Percentiles rank a stretch among this genome's conserved stretches.
These are phyloP conservation scores for Caenorhabditis remanei DNA, from an alignment of 1,140 invertebrate species.

Conservation along the genomic window DNA sequence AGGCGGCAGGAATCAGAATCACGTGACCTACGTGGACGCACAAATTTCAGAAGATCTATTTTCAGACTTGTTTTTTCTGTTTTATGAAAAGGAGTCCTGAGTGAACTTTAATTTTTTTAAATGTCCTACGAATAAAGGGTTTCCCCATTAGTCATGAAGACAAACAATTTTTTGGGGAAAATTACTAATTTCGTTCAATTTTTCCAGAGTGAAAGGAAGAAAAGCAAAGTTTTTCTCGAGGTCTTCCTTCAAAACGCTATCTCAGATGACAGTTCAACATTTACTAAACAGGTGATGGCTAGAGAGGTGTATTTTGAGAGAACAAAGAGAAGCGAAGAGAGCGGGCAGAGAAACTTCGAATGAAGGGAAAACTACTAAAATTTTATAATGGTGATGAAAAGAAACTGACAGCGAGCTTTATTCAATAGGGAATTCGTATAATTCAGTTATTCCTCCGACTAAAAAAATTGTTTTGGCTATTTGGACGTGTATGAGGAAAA, in stretches of 20 bases:
- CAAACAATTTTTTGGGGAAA: too few relatives aligned
- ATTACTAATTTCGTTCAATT: too few relatives aligned
- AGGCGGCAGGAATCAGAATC: too few relatives aligned
- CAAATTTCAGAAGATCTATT: not conserved
- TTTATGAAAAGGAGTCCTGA: not conserved
- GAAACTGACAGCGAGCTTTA: not conserved
- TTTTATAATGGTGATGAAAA: not conserved
- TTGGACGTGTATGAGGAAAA: not conserved
- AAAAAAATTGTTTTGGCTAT: not conserved
- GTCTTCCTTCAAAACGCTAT: too few relatives aligned
- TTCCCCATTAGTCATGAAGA: too few relatives aligned
- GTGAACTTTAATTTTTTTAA: not conserved
- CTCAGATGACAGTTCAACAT: not conserved
- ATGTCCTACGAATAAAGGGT: too few relatives aligned
- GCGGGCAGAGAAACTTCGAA: not conserved
- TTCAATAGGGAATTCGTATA: not conserved
- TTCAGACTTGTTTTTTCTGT: conserved; percentile 3
- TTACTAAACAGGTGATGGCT: not conserved
- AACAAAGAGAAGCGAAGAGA: conserved; percentile 3
- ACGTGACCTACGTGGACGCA: not conserved
- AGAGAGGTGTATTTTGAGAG: not conserved
- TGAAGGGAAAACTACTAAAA: not conserved
- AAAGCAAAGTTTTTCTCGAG: too few relatives aligned
- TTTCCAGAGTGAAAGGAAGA: too few relatives aligned
- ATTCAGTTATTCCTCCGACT: too few relatives aligned